Conservation (phyloP, 1,140 invertebrate species). For the Manduca sexta region DNA sequence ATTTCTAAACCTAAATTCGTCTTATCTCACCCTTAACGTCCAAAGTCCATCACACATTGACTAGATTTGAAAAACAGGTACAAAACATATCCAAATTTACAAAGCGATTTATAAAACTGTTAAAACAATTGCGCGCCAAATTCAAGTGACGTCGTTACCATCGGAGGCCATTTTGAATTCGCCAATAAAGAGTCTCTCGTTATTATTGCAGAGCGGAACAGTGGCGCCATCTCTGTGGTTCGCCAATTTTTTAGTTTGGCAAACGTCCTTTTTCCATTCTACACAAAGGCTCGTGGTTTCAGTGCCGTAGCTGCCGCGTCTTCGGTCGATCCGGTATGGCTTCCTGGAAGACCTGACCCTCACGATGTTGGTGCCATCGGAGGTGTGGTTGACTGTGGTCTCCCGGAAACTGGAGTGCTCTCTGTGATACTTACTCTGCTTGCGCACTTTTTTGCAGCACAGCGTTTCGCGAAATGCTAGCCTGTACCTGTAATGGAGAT, state of each 20-base stretch:
- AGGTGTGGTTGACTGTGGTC: constrained; percentile 62
- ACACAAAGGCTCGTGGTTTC: constrained; percentile 34
- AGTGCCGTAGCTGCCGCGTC: constrained; percentile 35
- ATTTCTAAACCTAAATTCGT: too few relatives aligned
- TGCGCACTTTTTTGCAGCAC: constrained; percentile 69
- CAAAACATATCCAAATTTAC: too few relatives aligned
- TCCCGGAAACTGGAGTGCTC: constrained; percentile 76
- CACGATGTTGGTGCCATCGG: constrained; percentile 56
- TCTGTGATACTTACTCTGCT: constrained; percentile 60
- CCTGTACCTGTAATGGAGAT: constrained; percentile 77
- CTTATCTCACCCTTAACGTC: too few relatives aligned
- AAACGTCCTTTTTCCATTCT: constrained; percentile 24
- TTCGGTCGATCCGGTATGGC: constrained; percentile 34
- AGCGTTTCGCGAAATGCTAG: constrained; percentile 84
- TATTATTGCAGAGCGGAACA: constrained; percentile 13
- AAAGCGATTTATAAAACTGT: not conserved
- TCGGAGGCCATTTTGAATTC: not conserved
- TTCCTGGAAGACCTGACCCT: constrained; percentile 46
- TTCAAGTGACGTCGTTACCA: not conserved
- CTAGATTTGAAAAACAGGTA: too few relatives aligned
- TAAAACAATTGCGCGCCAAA: not conserved
- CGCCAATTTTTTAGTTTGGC: constrained; percentile 8
- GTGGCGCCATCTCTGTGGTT: constrained; percentile 5
- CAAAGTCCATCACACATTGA: too few relatives aligned
- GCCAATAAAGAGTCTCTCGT: constrained; percentile 1